phyloP scores from a whole-genome alignment of 2,888 invertebrate genomes.

The Mythimna impura region DNA sequence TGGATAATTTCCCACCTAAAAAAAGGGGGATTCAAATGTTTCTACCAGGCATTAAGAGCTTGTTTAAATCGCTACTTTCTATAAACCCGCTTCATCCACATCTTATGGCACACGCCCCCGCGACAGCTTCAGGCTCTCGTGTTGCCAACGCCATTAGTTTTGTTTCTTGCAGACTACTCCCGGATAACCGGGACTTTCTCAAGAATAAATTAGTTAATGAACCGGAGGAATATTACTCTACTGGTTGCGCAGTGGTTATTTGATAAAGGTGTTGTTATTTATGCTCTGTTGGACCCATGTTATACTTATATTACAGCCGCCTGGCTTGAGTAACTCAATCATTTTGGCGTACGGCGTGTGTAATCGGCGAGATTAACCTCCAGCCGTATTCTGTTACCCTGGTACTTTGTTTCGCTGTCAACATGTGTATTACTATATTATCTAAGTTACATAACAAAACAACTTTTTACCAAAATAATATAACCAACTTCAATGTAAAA shows the following conservation, averaged over 20 bases:
- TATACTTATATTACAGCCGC: conserved; percentile 57
- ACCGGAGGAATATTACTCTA: conserved; percentile 79
- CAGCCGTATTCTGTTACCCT: conserved; percentile 50
- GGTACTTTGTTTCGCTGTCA: conserved; percentile 52
- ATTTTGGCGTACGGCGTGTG: conserved; percentile 48
- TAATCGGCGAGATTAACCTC: conserved; percentile 58
- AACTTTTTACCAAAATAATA: too few species aligned
- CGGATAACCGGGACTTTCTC: conserved; percentile 82
- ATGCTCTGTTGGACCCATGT: conserved; percentile 58
- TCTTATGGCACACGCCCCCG: conserved; percentile 60
- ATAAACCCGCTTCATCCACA: conserved; percentile 54
- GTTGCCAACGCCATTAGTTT: conserved; percentile 88
- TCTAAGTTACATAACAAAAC: background rate
- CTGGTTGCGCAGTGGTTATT: conserved; percentile 70
- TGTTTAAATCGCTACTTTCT: conserved; percentile 13
- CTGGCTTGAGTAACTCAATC: conserved; percentile 54
- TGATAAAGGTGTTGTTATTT: conserved; percentile 77
- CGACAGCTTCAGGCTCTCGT: conserved; percentile 76
- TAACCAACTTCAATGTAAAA: too few species aligned
- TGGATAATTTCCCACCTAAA: background rate
- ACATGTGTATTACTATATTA: conserved; percentile 27
- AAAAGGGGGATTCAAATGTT: background rate
- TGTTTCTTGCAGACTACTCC: conserved; percentile 85
- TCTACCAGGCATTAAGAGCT: background rate
- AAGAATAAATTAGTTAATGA: conserved; percentile 88